These are phyloP conservation scores for Silurus meridionalis DNA, from an alignment of 2,113 vertebrate genomes.

Conservation along the genomic window DNA sequence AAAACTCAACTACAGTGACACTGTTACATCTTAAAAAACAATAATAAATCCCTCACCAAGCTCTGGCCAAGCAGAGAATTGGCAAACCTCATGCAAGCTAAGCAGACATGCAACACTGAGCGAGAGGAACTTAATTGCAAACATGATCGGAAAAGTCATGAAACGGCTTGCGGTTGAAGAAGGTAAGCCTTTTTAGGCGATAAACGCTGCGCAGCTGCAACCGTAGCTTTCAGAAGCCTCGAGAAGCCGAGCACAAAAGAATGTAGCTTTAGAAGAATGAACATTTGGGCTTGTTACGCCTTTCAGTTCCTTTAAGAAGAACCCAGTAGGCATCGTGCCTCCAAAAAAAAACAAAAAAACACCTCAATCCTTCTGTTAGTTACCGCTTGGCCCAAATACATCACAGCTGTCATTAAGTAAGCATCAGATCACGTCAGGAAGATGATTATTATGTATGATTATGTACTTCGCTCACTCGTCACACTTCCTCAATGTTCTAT, in stretches of 20 bases:
- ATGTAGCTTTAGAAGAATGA: background rate
- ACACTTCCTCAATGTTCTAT: background rate
- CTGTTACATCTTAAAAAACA: background rate
- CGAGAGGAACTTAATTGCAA: constrained; percentile 6
- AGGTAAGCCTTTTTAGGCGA: background rate
- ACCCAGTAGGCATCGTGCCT: background rate
- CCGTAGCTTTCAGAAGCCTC: background rate
- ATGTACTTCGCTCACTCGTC: background rate
- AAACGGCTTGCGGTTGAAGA: background rate
- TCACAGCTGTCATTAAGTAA: background rate
- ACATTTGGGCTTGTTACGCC: background rate
- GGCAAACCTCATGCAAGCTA: background rate
- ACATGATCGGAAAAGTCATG: constrained; percentile 24
- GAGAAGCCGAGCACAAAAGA: background rate
- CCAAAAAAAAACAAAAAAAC: background rate
- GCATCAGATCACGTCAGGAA: constrained; percentile 3
- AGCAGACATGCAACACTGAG: background rate
- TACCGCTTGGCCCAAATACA: background rate
- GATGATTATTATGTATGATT: background rate
- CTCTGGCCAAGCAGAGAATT: background rate
- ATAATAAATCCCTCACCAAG: background rate
- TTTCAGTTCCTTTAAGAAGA: background rate
- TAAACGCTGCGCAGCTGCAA: background rate
- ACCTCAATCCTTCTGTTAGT: background rate
- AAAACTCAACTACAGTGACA: background rate